Conservation (phyloP, 2,797 vertebrate species). For the Knipowitschia caucasica region DNA sequence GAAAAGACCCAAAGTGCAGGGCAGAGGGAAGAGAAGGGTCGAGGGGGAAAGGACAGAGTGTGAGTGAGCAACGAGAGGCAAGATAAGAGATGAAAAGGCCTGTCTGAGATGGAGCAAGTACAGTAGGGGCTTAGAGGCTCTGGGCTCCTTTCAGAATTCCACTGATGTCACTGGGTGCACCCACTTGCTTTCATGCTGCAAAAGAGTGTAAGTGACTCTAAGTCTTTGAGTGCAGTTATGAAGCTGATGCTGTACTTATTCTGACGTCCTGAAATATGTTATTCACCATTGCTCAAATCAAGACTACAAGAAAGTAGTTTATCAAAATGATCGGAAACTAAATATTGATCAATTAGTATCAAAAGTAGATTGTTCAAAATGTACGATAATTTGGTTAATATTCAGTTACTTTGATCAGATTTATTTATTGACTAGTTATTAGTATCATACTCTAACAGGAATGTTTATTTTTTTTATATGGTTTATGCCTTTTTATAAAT, state of each 20-base stretch:
- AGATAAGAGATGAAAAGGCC: slow-evolving; percentile 70
- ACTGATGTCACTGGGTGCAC: slow-evolving; percentile 67
- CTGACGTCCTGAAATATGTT: slow-evolving; percentile 25
- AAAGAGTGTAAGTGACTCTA: slow-evolving; percentile 39
- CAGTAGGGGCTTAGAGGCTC: slow-evolving; percentile 65
- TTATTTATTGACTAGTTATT: neutral
- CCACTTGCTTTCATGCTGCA: slow-evolving; percentile 56
- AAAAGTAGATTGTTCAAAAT: too few species aligned
- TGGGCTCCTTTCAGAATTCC: slow-evolving; percentile 64
- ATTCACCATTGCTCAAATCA: neutral
- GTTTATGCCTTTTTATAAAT: slow-evolving; percentile 26
- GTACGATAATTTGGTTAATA: too few species aligned
- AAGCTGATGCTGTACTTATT: slow-evolving; percentile 14
- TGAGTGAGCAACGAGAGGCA: slow-evolving; percentile 59
- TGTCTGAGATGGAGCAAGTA: slow-evolving; percentile 68
- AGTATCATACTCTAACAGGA: neutral
- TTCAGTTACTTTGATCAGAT: too few species aligned
- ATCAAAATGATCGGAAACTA: too few species aligned
- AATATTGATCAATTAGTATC: too few species aligned
- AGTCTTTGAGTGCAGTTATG: slow-evolving; percentile 4
- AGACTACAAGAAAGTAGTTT: too few species aligned
- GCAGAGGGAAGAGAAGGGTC: slow-evolving; percentile 47
- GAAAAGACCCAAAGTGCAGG: slow-evolving; percentile 56
- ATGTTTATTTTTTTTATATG: slow-evolving; percentile 17
- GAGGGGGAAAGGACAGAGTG: slow-evolving; percentile 46